Evolutionary conservation across 2,113 vertebrate genomes (phyloP), one percentile per base, ranked within the genome.

Genomic region (Mustela lutreola): DNA sequence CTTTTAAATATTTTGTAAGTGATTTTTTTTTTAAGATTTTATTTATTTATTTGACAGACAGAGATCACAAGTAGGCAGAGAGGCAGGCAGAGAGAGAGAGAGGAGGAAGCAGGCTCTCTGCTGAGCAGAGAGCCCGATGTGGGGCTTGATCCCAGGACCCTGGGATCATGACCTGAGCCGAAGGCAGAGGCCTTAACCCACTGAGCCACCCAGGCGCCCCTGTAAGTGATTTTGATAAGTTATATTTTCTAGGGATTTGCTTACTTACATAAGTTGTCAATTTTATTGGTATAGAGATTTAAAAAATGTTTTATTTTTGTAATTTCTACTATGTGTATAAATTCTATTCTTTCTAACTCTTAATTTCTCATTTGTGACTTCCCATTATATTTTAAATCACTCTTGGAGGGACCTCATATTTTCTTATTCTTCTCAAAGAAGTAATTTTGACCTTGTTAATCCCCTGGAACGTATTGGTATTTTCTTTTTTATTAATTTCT

Each of bases 1-100:
- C 78, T 96, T 95, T 96, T 83, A 89, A 84, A 80, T 85, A 67
- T 88, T 81, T 89, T 67, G 39, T 56, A 82, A 62, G 50, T 60
- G 7, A 36, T 75, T 84, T 79, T 14, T 36, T 36, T 36, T 36
- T 36, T 2, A 36, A 36, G 36, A 36, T 36, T 36, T 36, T 36
- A 36, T 36, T 36, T 36, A 36, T 36, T 36, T 36, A 36, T 2
- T 36, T 36, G 36, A 36, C 36, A 36, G 36, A 36, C 36, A 36
- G 36, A 36, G 36, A 36, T 36, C 36, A 36, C 36, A 36, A 36
- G 36, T 36, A 36, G 36, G 36, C 36, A 36, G 36, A 36, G 36
- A 36, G 36, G 36, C 36, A 36, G 36, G 36, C 36, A 36, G 36
- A 36, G 36, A 36, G 36, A 36, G 36, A 36, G 36, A 36, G 36